phyloP scores from a whole-genome alignment of 1,140 invertebrate genomes.

The Elymnias hypermnestra region DNA sequence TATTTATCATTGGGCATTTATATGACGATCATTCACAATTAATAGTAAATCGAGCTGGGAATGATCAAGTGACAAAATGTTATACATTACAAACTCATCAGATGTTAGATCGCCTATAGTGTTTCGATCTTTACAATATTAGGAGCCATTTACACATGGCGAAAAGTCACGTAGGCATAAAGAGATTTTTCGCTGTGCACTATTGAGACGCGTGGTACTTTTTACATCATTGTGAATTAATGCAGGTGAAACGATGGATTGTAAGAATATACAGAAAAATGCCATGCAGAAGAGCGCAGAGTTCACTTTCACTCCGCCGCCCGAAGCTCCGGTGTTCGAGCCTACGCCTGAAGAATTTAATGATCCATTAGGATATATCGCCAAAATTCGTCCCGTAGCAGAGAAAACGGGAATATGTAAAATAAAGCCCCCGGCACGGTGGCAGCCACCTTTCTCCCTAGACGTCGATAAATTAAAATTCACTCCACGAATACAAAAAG shows the following conservation, averaged over 20 bases:
- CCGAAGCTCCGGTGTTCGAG: constrained; percentile 80
- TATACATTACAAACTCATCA: constrained; percentile 9
- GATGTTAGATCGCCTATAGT: constrained; percentile 15
- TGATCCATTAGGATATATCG: constrained; percentile 82
- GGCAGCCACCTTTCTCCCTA: constrained; percentile 98
- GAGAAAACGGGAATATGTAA: constrained; percentile 83
- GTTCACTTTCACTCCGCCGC: constrained; percentile 77
- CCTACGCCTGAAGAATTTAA: constrained; percentile 82
- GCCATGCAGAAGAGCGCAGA: constrained; percentile 74
- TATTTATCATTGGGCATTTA: too few relatives aligned
- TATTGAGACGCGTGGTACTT: constrained; percentile 8
- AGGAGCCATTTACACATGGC: constrained; percentile 73
- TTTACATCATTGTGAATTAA: constrained; percentile 15
- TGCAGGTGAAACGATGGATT: constrained; percentile 44
- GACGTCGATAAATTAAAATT: constrained; percentile 98
- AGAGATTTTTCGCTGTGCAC: constrained; percentile 28
- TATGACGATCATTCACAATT: too few relatives aligned
- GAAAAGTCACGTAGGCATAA: constrained; percentile 69
- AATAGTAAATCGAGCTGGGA: too few relatives aligned
- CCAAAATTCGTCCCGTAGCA: constrained; percentile 80
- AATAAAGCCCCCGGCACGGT: constrained; percentile 83
- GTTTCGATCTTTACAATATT: constrained; percentile 31
- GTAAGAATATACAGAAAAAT: constrained; percentile 70
- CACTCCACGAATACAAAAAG: constrained; percentile 95
- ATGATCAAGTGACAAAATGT: constrained; percentile 14